Conservation (phyloP, 2,888 invertebrate genomes). For the Volucella bombylans region DNA sequence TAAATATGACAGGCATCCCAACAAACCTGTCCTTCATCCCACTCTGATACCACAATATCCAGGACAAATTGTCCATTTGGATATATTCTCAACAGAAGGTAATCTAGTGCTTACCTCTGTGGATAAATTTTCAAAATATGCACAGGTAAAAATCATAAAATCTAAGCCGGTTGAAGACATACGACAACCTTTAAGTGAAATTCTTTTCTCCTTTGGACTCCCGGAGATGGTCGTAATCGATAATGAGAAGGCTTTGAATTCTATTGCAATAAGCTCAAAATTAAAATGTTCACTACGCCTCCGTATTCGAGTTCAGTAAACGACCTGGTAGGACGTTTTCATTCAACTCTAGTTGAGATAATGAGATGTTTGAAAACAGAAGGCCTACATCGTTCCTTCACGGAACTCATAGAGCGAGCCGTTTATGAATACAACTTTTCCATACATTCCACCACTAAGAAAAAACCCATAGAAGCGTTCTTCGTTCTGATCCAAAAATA, state of each 20-base stretch:
- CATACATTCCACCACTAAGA: constrained; percentile 29
- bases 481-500: background rate
- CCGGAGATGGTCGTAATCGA: constrained; percentile 42
- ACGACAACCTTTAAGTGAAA: constrained; percentile 12
- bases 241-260: constrained; percentile 49
- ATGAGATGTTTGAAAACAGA: constrained; percentile 28
- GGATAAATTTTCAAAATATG: constrained; percentile 11
- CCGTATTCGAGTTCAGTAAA: constrained; percentile 40
- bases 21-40: too few species aligned
- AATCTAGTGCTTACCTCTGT: background rate
- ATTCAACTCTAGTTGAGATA: constrained; percentile 42
- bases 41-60: constrained; percentile 8
- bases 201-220: background rate
- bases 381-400: too few species aligned
- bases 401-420: too few species aligned
- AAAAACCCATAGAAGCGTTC: background rate
- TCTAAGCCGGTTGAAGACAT: constrained; percentile 22
- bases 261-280: constrained; percentile 21
- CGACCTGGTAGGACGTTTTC: constrained; percentile 52
- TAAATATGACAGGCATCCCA: too few species aligned
- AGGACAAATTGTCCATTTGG: constrained; percentile 42
- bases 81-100: constrained; percentile 16
- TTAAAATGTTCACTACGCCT: constrained; percentile 31
- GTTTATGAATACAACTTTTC: constrained; percentile 36
- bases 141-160: constrained; percentile 5